Evolutionary conservation across 2,113 vertebrate genomes (phyloP).

Genomic region (Propithecus coquereli): DNA sequence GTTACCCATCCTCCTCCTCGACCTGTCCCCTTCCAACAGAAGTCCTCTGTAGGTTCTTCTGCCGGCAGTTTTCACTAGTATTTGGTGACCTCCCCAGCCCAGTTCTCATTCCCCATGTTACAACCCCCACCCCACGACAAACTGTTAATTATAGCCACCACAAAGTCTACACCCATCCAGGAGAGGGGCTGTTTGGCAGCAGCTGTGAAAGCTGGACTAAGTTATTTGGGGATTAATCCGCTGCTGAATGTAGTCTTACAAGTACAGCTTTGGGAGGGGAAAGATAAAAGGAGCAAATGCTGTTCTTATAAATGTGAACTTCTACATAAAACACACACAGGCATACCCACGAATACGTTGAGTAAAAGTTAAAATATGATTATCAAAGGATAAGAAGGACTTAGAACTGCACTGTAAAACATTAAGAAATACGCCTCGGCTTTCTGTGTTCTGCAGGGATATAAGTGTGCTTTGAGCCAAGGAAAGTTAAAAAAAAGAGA

Average conservation of each 20-base stretch:
- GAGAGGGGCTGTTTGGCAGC: slow-evolving; percentile 84
- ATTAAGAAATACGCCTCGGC: slow-evolving; percentile 53
- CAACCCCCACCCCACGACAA: slow-evolving; percentile 7
- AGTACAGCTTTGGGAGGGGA: slow-evolving; percentile 82
- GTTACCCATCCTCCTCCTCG: background rate
- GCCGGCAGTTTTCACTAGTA: slow-evolving; percentile 11
- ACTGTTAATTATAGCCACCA: slow-evolving; percentile 76
- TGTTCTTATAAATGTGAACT: slow-evolving; percentile 49
- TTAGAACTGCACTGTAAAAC: slow-evolving; percentile 56
- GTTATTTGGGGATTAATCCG: slow-evolving; percentile 90
- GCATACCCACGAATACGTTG: slow-evolving; percentile 30
- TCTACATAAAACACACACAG: slow-evolving; percentile 31
- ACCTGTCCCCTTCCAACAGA: background rate
- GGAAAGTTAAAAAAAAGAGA: background rate
- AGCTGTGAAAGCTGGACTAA: slow-evolving; percentile 87
- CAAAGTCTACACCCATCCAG: slow-evolving; percentile 57
- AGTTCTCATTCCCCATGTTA: background rate
- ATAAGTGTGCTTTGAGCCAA: slow-evolving; percentile 43
- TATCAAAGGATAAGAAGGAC: slow-evolving; percentile 69
- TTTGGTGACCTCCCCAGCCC: slow-evolving; percentile 11
- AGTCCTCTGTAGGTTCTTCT: background rate
- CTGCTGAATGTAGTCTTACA: slow-evolving; percentile 88
- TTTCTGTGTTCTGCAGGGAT: slow-evolving; percentile 47
- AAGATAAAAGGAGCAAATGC: slow-evolving; percentile 83
- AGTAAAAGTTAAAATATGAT: slow-evolving; percentile 74